phyloP scores from a whole-genome alignment of 1,140 invertebrate species.

The Drosophila sulfurigaster region DNA sequence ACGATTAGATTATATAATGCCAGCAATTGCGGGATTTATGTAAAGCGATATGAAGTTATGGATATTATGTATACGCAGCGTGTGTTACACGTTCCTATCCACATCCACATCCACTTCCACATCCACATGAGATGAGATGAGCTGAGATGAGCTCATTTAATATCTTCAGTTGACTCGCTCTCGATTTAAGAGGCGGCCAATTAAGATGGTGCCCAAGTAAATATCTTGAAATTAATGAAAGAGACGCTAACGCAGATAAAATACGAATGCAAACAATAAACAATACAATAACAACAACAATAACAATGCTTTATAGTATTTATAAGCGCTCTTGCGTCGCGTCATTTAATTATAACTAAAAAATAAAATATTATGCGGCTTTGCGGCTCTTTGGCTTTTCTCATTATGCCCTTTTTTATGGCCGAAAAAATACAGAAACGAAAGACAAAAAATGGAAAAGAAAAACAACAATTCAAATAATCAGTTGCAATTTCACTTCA shows the following conservation, averaged over 20 bases:
- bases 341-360: conserved; percentile 72
- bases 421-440: conserved; percentile 16
- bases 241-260: conserved; percentile 32
- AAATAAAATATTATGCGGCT: conserved; percentile 60
- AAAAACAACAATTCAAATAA: conserved; percentile 59
- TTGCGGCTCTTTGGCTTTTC: conserved; percentile 30
- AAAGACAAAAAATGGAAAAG: background rate
- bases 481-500: conserved; percentile 79
- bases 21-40: conserved; percentile 14
- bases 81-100: conserved; percentile 55
- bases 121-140: background rate
- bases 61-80: conserved; percentile 65
- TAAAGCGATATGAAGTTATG: conserved; percentile 12
- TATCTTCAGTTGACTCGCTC: conserved; percentile 22
- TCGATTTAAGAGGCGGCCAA: conserved; percentile 38
- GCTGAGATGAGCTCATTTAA: conserved; percentile 28
- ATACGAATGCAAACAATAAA: conserved; percentile 38
- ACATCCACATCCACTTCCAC: background rate
- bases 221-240: conserved; percentile 72
- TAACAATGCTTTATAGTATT: conserved; percentile 29
- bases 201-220: conserved; percentile 44
- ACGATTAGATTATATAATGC: conserved; percentile 9
- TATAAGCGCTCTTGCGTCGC: conserved; percentile 60
- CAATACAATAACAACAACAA: conserved; percentile 44
- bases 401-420: conserved; percentile 52